Conservation (phyloP, 2,113 vertebrate species). For the Pipra filicauda region DNA sequence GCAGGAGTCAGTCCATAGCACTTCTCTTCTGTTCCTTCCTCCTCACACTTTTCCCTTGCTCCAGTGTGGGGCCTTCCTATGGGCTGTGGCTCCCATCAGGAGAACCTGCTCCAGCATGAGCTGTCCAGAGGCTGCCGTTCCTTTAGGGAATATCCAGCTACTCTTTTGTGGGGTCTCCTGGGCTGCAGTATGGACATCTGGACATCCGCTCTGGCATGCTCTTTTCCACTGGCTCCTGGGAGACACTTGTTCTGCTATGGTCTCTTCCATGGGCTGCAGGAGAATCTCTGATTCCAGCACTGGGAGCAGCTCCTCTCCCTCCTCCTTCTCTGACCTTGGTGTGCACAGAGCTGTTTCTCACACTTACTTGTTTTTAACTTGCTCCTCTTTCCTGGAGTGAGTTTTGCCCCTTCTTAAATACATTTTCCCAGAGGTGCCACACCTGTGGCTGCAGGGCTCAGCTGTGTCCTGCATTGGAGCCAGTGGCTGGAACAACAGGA, state of each 20-base stretch:
- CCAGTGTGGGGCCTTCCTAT: no score
- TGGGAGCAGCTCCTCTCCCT: accelerated
- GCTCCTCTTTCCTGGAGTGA: accelerated
- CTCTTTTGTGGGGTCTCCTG: neutral
- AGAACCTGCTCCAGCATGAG: neutral
- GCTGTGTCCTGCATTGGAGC: neutral
- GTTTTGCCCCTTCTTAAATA: neutral
- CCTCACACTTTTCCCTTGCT: neutral
- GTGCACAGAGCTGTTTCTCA: neutral
- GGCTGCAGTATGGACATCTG: neutral
- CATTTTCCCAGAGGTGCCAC: neutral
- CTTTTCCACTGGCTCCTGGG: neutral
- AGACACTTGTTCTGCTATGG: neutral
- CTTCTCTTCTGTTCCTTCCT: neutral
- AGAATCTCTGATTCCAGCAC: neutral
- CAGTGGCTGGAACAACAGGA: neutral
- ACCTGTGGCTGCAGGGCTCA: no score
- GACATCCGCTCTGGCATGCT: accelerated
- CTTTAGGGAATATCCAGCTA: neutral
- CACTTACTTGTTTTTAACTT: neutral
- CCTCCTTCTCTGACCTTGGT: neutral
- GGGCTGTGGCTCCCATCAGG: neutral
- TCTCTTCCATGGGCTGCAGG: neutral
- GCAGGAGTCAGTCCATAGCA: neutral
- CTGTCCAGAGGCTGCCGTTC: neutral